phyloP scores from a whole-genome alignment of 2,888 invertebrate species.

The Nemotelus pantherinus region DNA sequence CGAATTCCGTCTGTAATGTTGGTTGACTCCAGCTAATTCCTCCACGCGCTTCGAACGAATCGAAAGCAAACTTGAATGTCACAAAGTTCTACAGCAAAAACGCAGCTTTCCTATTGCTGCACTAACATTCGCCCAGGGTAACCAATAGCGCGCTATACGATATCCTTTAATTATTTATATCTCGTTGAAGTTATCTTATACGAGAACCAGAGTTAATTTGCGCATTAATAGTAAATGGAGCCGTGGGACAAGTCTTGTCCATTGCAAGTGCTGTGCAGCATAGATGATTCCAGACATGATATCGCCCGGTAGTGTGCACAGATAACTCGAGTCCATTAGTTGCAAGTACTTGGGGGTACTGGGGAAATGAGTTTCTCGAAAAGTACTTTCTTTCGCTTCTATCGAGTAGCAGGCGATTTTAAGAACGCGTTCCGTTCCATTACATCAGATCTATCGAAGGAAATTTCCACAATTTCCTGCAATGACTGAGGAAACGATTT shows the following conservation, averaged over 20 bases:
- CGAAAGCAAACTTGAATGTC: too few species aligned
- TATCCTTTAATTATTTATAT: conserved; percentile 26
- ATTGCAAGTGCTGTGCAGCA: background rate
- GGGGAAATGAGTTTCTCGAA: background rate
- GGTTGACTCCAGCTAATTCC: too few species aligned
- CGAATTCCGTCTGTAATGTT: too few species aligned
- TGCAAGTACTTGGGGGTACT: background rate
- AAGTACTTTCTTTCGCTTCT: background rate
- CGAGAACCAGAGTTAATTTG: conserved; percentile 15
- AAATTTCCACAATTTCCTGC: conserved; percentile 30
- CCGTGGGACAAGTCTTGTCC: conserved; percentile 17
- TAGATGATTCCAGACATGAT: conserved; percentile 12
- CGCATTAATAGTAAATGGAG: conserved; percentile 30
- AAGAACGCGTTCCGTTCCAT: conserved; percentile 34
- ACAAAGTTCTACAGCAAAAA: too few species aligned
- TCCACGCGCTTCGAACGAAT: too few species aligned
- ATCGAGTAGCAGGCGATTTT: conserved; percentile 8
- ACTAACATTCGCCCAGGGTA: too few species aligned
- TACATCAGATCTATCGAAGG: conserved; percentile 26
- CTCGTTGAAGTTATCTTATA: background rate
- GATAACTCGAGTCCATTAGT: conserved; percentile 24
- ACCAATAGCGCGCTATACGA: background rate
- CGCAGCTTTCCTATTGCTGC: too few species aligned
- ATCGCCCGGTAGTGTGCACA: background rate
- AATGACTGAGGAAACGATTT: conserved; percentile 33